Evolutionary conservation across 2,113 vertebrate genomes (phyloP).

Genomic region (Hippocampus comes): DNA sequence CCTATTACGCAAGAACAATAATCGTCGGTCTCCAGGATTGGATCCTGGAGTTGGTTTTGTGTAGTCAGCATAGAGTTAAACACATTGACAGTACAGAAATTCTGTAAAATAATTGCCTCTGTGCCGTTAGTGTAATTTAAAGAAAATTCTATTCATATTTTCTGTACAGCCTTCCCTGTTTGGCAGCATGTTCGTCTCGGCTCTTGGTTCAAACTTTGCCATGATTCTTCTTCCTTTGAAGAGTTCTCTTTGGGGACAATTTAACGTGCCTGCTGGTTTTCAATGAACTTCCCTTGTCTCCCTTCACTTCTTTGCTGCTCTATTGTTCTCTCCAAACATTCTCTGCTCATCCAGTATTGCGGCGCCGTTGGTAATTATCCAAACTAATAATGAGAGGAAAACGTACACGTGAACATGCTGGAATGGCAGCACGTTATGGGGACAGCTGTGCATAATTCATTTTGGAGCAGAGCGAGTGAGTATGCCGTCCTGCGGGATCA

Average conservation of each 20-base stretch:
- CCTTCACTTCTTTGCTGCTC: not conserved
- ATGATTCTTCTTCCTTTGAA: slow-evolving; percentile 30
- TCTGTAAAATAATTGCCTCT: not conserved
- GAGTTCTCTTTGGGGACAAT: slow-evolving; percentile 19
- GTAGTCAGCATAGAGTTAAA: not conserved
- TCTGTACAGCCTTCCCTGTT: not conserved
- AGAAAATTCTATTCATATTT: slow-evolving; percentile 25
- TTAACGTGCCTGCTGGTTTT: slow-evolving; percentile 29
- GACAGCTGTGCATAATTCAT: slow-evolving; percentile 35
- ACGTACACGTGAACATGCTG: slow-evolving; percentile 1
- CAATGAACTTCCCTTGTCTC: slow-evolving; percentile 7
- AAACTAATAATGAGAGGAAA: slow-evolving; percentile 3
- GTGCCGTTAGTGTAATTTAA: slow-evolving; percentile 14
- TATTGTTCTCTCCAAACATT: slow-evolving; percentile 18
- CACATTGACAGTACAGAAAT: not conserved
- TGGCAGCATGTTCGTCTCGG: not conserved
- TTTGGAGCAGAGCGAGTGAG: slow-evolving; percentile 16
- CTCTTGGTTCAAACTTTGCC: not conserved
- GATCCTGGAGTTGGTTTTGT: not conserved
- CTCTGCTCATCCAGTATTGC: not conserved
- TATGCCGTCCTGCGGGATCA: slow-evolving; percentile 19
- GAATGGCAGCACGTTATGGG: slow-evolving; percentile 14
- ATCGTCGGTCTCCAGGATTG: not conserved
- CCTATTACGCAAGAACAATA: not conserved
- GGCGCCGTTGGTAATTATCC: not conserved